Percentiles rank a stretch among this genome's conserved stretches.
These are phyloP conservation scores for Protosalanx chinensis DNA, from an alignment of 2,797 vertebrate genomes.

Conservation along the genomic window DNA sequence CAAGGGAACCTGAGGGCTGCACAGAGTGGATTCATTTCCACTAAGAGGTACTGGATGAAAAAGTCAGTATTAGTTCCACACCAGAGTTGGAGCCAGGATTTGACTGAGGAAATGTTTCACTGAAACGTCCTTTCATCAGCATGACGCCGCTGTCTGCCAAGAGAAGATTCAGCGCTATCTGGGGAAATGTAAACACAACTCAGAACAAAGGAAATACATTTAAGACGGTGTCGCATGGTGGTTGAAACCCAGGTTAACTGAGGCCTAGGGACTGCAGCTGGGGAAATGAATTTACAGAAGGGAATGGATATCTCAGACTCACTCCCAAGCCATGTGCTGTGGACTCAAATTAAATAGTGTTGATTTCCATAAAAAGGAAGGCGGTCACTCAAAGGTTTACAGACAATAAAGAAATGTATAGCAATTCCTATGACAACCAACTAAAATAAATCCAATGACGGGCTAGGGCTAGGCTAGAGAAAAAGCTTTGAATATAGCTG, in stretches of 20 bases:
- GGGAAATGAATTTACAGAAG: conserved; percentile 6
- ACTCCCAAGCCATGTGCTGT: conserved; percentile 15
- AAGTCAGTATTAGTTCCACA: conserved; percentile 26
- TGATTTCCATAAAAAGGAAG: no score
- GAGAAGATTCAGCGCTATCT: conserved; percentile 21
- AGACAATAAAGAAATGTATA: no score
- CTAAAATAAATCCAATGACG: no score
- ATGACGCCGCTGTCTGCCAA: conserved; percentile 37
- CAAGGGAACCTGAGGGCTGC: conserved; percentile 17
- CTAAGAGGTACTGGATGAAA: not conserved
- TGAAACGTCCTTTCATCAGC: conserved; percentile 30
- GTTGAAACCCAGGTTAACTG: conserved; percentile 20
- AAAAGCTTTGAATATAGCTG: no score
- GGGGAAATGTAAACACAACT: conserved; percentile 11
- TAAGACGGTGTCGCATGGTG: conserved; percentile 1
- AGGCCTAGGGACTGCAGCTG: conserved; percentile 2
- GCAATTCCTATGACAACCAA: no score
- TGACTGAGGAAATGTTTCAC: conserved; percentile 33
- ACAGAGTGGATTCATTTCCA: not conserved
- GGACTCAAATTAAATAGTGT: not conserved
- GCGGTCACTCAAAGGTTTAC: no score
- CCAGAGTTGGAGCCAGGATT: conserved; percentile 19
- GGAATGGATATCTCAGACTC: not conserved
- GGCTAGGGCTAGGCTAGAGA: no score
- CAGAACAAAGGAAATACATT: conserved; percentile 21